Evolutionary conservation across 1,140 invertebrate genomes (phyloP).

Genomic region (Apocrypta bakeri): DNA sequence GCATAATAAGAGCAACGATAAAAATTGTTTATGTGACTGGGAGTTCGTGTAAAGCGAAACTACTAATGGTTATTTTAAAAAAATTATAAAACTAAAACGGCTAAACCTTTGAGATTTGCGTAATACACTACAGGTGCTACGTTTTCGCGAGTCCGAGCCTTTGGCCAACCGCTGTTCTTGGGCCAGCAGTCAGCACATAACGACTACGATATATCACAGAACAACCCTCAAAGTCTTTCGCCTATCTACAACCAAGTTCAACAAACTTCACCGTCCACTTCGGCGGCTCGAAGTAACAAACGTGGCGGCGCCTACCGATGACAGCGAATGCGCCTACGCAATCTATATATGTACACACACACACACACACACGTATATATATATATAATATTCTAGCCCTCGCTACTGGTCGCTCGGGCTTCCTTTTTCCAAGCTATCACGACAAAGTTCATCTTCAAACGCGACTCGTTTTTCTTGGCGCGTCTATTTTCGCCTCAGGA

Average conservation of each 20-base stretch:
- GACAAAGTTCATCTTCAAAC: background rate
- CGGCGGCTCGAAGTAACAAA: constrained; percentile 37
- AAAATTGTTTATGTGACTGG: no score
- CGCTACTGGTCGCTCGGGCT: background rate
- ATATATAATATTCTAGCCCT: no score
- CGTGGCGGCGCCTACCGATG: constrained; percentile 57
- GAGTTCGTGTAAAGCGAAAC: no score
- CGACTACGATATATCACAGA: background rate
- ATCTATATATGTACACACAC: no score
- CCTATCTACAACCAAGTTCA: background rate
- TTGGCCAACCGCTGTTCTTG: constrained; percentile 83
- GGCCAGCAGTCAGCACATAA: constrained; percentile 19
- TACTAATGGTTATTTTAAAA: no score
- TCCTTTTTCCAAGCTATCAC: no score
- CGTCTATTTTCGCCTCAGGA: background rate
- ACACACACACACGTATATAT: no score
- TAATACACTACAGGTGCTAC: constrained; percentile 51
- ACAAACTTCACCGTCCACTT: background rate
- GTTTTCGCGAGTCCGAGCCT: constrained; percentile 78
- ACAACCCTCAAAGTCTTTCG: background rate
- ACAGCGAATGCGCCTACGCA: constrained; percentile 57
- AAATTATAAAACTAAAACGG: no score
- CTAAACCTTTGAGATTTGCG: no score
- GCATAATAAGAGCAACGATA: no score
- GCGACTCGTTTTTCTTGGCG: background rate